Base-by-base conservation (phyloP, 2,113 vertebrate genomes). In the Antigone vipio region DNA sequence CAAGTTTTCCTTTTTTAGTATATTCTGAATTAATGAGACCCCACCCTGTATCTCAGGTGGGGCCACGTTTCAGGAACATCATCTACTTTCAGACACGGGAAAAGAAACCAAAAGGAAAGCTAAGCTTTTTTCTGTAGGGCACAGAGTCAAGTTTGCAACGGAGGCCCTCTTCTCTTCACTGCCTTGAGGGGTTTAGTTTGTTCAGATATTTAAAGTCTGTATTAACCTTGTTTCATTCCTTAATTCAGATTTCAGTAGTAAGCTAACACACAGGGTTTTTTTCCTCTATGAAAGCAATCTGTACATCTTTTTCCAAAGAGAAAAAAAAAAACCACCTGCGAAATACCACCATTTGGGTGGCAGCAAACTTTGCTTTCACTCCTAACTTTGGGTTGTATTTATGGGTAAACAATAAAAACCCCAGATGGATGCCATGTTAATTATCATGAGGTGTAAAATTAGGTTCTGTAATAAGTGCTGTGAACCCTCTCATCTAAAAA, bases 221-320 rank as follows among this genome's bases (percentile, higher is more conserved):
- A 29, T 56, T 53, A 53, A 19, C 42, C 69, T 81, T 32, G 8
- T 68, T 85, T 85, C 30, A 71, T 62, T 29, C 21, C 45, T 62
- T 45, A 49, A 49, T 15, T 44, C 45, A 53, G 34, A 4, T 55
- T 24, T 13, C 38, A 47, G 30, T 1, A 35, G 50, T 11, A 62
- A 78, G 64, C 18, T 15, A 85, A 38, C 11, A 47, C 6, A 9
- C 3, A 6, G 2, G 0, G 1, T 11, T 21, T 40, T 45, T 44
- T n/a, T 21, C 3, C 40, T 38, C 15, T 38, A 17, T 76, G 73
- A 77, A 87, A 73, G 22, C 19, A 27, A n/a, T 60, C n/a, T 45
- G 55, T 5, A 12, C 6, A 30, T 13, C 14, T 18, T 53, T 44
- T 84, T 73, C 32, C 45, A 80, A 72, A 86, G 42, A 79, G 23